Evolutionary conservation across 2,113 vertebrate species (phyloP).

Genomic region (Xenopus borealis): DNA sequence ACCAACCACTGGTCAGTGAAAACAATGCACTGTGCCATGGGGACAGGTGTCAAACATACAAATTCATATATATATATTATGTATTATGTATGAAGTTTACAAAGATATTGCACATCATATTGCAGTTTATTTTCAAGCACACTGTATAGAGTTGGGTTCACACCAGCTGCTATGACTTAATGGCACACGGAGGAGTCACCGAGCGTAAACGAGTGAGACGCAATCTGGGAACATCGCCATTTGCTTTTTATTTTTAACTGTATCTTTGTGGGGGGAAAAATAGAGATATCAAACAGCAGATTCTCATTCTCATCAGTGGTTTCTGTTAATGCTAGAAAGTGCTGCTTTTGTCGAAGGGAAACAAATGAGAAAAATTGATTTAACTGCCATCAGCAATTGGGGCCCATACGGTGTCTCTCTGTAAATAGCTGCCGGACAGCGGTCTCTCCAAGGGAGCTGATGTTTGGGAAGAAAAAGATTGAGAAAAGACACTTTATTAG

Average conservation of each 20-base stretch:
- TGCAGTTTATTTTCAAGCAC: not conserved
- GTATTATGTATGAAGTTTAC: constrained; percentile 17
- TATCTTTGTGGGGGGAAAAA: constrained; percentile 11
- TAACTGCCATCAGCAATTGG: constrained; percentile 7
- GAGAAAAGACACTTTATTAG: too few relatives aligned
- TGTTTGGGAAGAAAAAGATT: too few relatives aligned
- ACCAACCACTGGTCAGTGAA: not conserved
- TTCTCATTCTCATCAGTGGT: constrained; percentile 12
- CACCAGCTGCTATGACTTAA: constrained; percentile 19
- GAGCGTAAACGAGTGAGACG: not conserved
- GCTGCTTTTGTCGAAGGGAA: not conserved
- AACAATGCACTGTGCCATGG: too few relatives aligned
- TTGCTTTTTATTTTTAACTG: not conserved
- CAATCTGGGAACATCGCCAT: constrained; percentile 33
- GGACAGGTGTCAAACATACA: not conserved
- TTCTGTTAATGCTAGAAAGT: not conserved
- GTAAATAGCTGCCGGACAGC: not conserved
- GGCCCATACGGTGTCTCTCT: not conserved
- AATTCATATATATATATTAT: not conserved
- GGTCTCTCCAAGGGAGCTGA: too few relatives aligned
- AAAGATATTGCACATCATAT: not conserved
- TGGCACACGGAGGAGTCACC: constrained; percentile 18
- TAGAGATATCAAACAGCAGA: not conserved
- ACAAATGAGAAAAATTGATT: constrained; percentile 24
- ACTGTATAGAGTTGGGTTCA: constrained; percentile 14